Evolutionary conservation across 2,797 vertebrate genomes (phyloP).

Genomic region (Hafferia zeledoni): DNA sequence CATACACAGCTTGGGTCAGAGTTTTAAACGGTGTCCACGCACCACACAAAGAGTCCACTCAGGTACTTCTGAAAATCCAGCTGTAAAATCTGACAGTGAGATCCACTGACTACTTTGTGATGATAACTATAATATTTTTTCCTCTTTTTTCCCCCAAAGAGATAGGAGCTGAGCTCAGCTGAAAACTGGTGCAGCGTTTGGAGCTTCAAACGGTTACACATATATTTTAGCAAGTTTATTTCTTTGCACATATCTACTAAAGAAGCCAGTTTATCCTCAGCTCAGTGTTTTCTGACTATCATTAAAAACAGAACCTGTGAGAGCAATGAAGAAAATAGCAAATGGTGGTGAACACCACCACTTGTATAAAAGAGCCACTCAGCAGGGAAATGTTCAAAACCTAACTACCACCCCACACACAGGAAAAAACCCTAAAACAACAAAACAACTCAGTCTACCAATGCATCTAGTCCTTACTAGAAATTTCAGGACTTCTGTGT

Average conservation of each 20-base stretch:
- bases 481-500: background rate
- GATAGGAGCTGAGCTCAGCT: background rate
- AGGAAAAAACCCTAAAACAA: background rate
- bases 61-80: background rate
- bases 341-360: background rate
- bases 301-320: background rate
- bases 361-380: background rate
- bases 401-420: background rate
- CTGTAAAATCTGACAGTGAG: background rate
- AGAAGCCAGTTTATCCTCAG: background rate
- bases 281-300: background rate
- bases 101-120: background rate
- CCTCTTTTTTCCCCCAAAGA: accelerated
- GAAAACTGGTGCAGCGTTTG: background rate
- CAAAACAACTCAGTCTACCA: background rate
- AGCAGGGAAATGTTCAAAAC: background rate
- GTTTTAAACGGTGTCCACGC: background rate
- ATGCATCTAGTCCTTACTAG: background rate
- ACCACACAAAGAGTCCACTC: background rate
- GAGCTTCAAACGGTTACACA: background rate
- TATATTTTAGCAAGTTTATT: background rate
- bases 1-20: background rate
- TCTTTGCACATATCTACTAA: background rate
- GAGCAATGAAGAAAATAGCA: background rate
- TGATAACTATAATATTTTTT: background rate